phyloP scores from a whole-genome alignment of 2,113 vertebrate species.

The Mastomys natalensis region DNA sequence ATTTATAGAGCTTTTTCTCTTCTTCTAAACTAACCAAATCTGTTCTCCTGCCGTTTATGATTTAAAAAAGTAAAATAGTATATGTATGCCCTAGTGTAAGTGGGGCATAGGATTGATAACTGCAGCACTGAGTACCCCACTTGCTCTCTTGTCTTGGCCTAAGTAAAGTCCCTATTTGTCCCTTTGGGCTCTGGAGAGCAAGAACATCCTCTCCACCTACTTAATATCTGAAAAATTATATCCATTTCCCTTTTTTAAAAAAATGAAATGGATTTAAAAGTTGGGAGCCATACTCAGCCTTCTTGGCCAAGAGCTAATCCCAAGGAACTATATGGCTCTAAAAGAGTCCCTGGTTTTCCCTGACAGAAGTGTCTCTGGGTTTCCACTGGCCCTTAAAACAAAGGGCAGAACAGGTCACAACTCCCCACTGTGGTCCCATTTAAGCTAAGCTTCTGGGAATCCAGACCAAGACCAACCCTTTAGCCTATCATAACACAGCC shows the following conservation, averaged over 20 bases:
- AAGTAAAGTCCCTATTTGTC: conserved; percentile 76
- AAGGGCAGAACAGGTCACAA: conserved; percentile 62
- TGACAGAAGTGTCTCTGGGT: conserved; percentile 79
- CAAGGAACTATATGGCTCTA: conserved; percentile 82
- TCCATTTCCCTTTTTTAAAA: conserved; percentile 66
- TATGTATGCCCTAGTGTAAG: conserved; percentile 80
- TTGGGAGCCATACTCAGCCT: conserved; percentile 81
- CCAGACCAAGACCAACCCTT: conserved; percentile 54
- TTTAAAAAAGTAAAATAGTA: conserved; percentile 84
- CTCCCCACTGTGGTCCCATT: conserved; percentile 65
- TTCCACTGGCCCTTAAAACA: conserved; percentile 59
- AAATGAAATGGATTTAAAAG: conserved; percentile 79
- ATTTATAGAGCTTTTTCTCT: conserved; percentile 84
- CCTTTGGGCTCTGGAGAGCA: conserved; percentile 76
- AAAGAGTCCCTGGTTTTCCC: conserved; percentile 81
- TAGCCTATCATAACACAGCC: conserved; percentile 63
- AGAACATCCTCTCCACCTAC: conserved; percentile 76
- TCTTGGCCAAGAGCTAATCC: conserved; percentile 81
- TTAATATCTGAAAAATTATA: conserved; percentile 77
- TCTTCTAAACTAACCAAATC: conserved; percentile 85
- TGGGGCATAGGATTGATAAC: conserved; percentile 70
- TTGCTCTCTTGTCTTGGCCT: conserved; percentile 77
- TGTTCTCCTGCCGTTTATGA: conserved; percentile 79
- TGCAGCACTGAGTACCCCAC: conserved; percentile 71
- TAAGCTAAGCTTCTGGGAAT: conserved; percentile 67